Base-by-base conservation (phyloP, 2,888 invertebrate species). In the Hartigia nigra region DNA sequence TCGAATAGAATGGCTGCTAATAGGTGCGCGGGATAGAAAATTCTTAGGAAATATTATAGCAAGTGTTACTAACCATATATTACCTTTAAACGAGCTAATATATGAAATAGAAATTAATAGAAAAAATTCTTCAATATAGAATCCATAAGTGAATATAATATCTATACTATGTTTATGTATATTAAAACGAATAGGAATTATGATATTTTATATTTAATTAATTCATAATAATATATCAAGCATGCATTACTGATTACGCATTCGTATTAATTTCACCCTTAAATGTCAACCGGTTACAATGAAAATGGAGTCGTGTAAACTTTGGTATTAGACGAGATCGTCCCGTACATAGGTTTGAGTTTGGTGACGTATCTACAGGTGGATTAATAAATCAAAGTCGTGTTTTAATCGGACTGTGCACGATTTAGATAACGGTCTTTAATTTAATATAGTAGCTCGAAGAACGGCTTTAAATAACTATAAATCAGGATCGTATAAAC, bases 401-500 rank as follows among this genome's bases (percentile, higher is more conserved):
- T 9, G 32, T 72, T 72, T 72, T 72, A 72, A 72, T 72, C 72
- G 72, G 4, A 23, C n/a, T 14, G 31, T 2, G 72, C 32, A 14
- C 31, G 75, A 82, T 82, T 77, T 76, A 81, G 79, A 85, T 82
- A 80, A 36, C 77, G 36, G 70, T 74, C 76, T 81, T 81, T 82
- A 83, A 86, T 84, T 84, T 81, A 82, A 84, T 84, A 76, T 81
- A 79, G 76, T 80, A 80, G 75, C 82, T 82, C 83, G 77, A 81
- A 76, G 79, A 77, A 81, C 78, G 75, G 70, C 80, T 79, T 81
- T 80, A 74, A 70, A 77, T 74, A 78, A 39, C 70, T 69, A 72
- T 83, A 80, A 80, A 80, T 81, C 81, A 78, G 77, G 81, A 83
- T 82, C 77, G 80, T 70, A 70, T 72, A 74, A 74, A 76, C 39